phyloP scores from a whole-genome alignment of 2,888 invertebrate genomes.

The Deladenus siricidicola region DNA sequence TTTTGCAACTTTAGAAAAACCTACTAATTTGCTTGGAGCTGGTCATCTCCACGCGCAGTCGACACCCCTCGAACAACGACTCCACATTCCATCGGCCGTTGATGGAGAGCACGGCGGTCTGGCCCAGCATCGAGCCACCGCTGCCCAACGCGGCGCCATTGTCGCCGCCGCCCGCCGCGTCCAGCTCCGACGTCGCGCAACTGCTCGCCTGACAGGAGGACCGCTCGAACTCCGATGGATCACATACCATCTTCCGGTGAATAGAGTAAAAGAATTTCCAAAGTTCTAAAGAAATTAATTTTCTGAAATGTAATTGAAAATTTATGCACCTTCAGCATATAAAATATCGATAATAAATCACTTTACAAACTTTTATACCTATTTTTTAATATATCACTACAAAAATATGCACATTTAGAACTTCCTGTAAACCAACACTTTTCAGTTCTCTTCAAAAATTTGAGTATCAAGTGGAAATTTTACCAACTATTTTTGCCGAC shows the following conservation, averaged over 20 bases:
- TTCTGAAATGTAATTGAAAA: too few species aligned
- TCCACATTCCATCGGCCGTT: slow-evolving; percentile 20
- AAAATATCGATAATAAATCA: not conserved
- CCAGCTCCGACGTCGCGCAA: not conserved
- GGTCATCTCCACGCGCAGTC: slow-evolving; percentile 42
- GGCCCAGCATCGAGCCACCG: not conserved
- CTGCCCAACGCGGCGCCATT: too few species aligned
- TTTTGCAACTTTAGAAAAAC: slow-evolving; percentile 19
- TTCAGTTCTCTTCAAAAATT: too few species aligned
- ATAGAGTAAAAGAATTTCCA: too few species aligned
- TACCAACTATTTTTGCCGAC: too few species aligned
- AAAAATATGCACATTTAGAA: too few species aligned
- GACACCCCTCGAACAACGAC: slow-evolving; percentile 38
- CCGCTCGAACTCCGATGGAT: slow-evolving; percentile 9
- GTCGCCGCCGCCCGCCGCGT: not conserved
- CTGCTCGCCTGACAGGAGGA: not conserved
- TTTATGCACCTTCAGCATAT: not conserved
- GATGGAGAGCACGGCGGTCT: not conserved
- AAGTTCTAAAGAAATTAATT: too few species aligned
- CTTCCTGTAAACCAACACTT: too few species aligned
- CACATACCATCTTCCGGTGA: slow-evolving; percentile 22
- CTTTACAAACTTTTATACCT: too few species aligned
- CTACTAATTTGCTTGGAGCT: slow-evolving; percentile 35
- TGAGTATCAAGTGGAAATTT: too few species aligned
- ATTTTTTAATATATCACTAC: too few species aligned